These are phyloP conservation scores for Oryctes rhinoceros DNA, from an alignment of 1,140 invertebrate species.

Conservation along the genomic window DNA sequence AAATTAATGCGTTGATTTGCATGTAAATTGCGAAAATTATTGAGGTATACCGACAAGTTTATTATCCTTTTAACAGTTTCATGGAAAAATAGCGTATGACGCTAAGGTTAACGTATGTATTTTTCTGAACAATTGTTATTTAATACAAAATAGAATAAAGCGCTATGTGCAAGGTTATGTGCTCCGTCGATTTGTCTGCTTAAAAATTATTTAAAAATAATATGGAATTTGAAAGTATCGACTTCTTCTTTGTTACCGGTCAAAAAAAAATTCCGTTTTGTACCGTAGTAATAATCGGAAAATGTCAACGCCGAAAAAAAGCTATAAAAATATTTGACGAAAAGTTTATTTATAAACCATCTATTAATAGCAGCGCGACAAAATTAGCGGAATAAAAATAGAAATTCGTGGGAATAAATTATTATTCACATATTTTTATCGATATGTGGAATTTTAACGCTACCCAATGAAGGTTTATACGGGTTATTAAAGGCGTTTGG, in stretches of 20 bases:
- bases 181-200: not conserved
- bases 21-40: too few relatives aligned
- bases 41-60: too few relatives aligned
- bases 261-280: not conserved
- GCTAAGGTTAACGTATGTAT: too few relatives aligned
- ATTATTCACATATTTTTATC: conserved; percentile 13
- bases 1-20: too few relatives aligned
- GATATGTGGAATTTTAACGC: conserved; percentile 11
- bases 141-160: not conserved
- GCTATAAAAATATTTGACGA: not conserved
- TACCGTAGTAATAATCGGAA: not conserved
- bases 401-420: not conserved
- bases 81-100: too few relatives aligned
- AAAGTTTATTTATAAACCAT: conserved; percentile 7
- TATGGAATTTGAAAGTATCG: not conserved
- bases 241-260: not conserved
- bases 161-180: not conserved
- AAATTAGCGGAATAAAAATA: conserved; percentile 10
- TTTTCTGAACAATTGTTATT: too few relatives aligned
- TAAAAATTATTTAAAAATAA: not conserved
- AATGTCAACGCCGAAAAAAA: conserved; percentile 6
- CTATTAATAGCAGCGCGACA: not conserved
- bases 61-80: too few relatives aligned
- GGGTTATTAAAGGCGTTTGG: conserved; percentile 11
- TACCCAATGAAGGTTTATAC: not conserved